Evolutionary conservation across 2,888 invertebrate genomes (phyloP).

Genomic region (Andricus quercusramuli): DNA sequence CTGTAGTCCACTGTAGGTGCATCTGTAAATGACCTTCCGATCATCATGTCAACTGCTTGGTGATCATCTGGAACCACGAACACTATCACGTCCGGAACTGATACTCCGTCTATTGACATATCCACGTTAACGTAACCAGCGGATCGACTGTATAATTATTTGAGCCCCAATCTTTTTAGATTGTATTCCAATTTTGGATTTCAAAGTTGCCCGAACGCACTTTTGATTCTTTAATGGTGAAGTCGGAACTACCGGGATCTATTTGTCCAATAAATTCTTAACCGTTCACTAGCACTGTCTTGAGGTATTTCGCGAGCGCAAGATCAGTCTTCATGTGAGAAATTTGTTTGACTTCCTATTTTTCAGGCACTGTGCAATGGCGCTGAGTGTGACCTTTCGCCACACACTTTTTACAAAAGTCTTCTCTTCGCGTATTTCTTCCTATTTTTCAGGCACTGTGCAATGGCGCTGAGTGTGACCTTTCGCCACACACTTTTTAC

Average conservation of each 20-base stretch:
- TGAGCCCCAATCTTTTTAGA: neutral
- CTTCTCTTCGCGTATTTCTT: too few relatives aligned
- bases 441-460: neutral
- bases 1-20: neutral
- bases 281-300: too few relatives aligned
- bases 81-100: neutral
- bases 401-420: neutral
- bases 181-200: too few relatives aligned
- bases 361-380: too few relatives aligned
- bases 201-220: too few relatives aligned
- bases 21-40: neutral
- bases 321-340: too few relatives aligned
- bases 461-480: neutral
- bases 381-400: neutral
- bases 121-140: neutral
- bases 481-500: neutral
- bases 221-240: neutral
- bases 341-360: neutral
- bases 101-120: neutral
- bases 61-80: neutral
- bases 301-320: too few relatives aligned
- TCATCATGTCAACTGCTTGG: neutral
- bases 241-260: neutral
- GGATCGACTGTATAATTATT: neutral
- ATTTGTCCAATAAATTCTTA: too few relatives aligned